Conservation (phyloP, 2,888 invertebrate species). For the Eristalinus sepulchralis region DNA sequence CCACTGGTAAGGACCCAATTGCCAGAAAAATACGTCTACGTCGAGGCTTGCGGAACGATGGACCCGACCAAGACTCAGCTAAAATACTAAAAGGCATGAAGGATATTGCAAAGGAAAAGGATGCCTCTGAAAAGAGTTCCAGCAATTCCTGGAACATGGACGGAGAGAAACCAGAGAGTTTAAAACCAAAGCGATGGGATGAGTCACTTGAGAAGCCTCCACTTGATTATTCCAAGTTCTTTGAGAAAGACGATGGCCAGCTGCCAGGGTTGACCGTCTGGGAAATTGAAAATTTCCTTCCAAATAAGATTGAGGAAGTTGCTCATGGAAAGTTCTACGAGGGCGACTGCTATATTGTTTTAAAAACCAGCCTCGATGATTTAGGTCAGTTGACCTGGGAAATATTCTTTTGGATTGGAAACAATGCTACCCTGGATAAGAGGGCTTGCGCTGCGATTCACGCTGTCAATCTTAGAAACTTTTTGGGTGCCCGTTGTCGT, state of each 20-base stretch:
- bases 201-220: conserved; percentile 97
- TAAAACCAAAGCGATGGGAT: conserved; percentile 97
- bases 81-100: conserved; percentile 92
- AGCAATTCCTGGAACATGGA: conserved; percentile 81
- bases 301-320: conserved; percentile 95
- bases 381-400: conserved; percentile 94
- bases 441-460: conserved; percentile 89
- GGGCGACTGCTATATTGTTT: conserved; percentile 98
- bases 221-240: conserved; percentile 98
- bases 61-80: conserved; percentile 92
- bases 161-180: conserved; percentile 82
- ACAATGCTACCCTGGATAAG: conserved; percentile 90
- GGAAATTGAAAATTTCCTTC: conserved; percentile 99
- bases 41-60: conserved; percentile 88
- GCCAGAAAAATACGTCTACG: conserved; percentile 95
- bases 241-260: conserved; percentile 97
- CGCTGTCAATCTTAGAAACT: conserved; percentile 98
- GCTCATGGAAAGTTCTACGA: conserved; percentile 99
- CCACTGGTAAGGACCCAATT: conserved; percentile 92
- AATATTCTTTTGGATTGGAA: conserved; percentile 99
- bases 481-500: conserved; percentile 95
- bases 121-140: conserved; percentile 83
- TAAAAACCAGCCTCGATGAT: conserved; percentile 93
- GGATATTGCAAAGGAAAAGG: conserved; percentile 86
- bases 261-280: conserved; percentile 95